Evolutionary conservation across 2,888 invertebrate species (phyloP), one percentile per base, ranked within the genome.

Genomic region (Agonum fuliginosum): DNA sequence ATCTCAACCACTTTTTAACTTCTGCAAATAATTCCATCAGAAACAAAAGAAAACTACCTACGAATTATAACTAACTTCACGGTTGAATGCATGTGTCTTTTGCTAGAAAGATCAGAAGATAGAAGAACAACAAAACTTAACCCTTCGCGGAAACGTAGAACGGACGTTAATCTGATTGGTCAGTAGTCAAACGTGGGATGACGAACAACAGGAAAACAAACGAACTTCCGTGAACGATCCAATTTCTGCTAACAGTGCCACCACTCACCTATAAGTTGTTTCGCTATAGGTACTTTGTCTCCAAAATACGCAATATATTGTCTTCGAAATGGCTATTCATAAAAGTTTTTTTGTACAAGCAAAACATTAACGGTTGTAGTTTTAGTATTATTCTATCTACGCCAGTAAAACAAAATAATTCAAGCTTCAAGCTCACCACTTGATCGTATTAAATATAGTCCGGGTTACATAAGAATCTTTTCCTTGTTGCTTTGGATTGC

Each of bases 111-210:
- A 48, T n/a, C 1, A 48, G 20, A 8, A 20, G 20, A 48, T 20
- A 19, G 8, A 48, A 8, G 58, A 27, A 30, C 5, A 62, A 62
- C 1, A 62, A 58, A 62, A 62, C 14, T 34, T 12, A 14, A 34
- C 48, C 48, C 14, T 48, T 48, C 48, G 14, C 19, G 17, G 2
- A 62, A 17, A 34, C 17, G 4, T 6, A 34, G 0, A 24, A 58
- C 17, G 27, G 27, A 62, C 30, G 62, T 62, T 62, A 62, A 62
- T 62, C 62, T 62, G 62, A 62, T 54, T 62, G 62, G 19, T 34
- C 34, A 62, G 6, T 34, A 34, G 62, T 34, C 10, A 10, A 34
- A n/a, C 19, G 27, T 27, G 22, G 14, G 12, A 27, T 58, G 58
- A 58, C 27, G 20, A 48, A 48, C 58, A 24, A 58, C 27, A 58